Conservation (phyloP, 92 coral and sea anemone genomes). For the Nematostella vectensis region DNA sequence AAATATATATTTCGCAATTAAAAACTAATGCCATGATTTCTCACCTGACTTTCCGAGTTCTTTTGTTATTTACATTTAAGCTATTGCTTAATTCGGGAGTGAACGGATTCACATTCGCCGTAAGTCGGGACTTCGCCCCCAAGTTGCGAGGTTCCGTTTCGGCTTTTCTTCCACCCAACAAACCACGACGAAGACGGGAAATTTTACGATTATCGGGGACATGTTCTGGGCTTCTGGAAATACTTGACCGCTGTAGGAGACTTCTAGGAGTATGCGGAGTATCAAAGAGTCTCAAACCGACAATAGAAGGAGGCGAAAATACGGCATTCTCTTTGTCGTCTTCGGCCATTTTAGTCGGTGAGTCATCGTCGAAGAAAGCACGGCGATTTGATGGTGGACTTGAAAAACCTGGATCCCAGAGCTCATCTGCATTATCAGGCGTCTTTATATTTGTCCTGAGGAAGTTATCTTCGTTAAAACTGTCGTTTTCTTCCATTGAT, state of each 20-base stretch:
- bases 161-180: slow-evolving; percentile 56
- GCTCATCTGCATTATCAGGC: slow-evolving; percentile 52
- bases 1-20: slow-evolving; percentile 1
- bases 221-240: slow-evolving; percentile 33
- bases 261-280: slow-evolving; percentile 98
- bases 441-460: slow-evolving; percentile 25
- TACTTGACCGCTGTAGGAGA: slow-evolving; percentile 72
- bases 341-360: slow-evolving; percentile 38
- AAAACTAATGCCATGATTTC: slow-evolving; percentile 11
- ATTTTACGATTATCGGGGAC: slow-evolving; percentile 49
- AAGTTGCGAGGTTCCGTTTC: slow-evolving; percentile 54
- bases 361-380: slow-evolving; percentile 45
- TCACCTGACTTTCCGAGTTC: slow-evolving; percentile 63
- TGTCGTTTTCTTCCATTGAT: slow-evolving; percentile 41
- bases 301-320: slow-evolving; percentile 88
- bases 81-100: slow-evolving; percentile 78
- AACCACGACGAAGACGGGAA: slow-evolving; percentile 65
- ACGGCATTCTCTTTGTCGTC: slow-evolving; percentile 7
- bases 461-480: slow-evolving; percentile 46
- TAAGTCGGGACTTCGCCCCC: slow-evolving; percentile 24
- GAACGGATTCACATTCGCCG: slow-evolving; percentile 94
- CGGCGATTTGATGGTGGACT: slow-evolving; percentile 42
- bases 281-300: slow-evolving; percentile 82
- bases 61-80: slow-evolving; percentile 49
- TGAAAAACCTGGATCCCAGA: slow-evolving; percentile 82